Base-by-base conservation (phyloP, 2,888 invertebrate species). In the Alviniconcha strummeri region DNA sequence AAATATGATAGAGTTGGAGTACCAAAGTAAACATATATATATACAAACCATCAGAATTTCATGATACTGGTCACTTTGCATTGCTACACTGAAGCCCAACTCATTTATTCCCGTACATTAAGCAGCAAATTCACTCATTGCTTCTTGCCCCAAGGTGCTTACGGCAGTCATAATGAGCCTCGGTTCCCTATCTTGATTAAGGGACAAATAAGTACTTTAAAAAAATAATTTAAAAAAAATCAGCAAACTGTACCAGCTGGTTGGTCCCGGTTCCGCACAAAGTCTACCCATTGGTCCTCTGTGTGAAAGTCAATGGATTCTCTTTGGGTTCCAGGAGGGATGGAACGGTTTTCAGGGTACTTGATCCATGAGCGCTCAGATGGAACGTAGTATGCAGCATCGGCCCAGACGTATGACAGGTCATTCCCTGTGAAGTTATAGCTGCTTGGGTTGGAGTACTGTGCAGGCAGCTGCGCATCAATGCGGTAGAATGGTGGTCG, bases 391-490 rank as follows among this genome's bases (percentile, higher is more conserved):
- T 89, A 89, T n/a, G 88, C 87, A 9, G 89, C 83, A 15, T 90
- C 90, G n/a, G 77, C 84, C 85, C 89, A 92, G 5, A 89, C 87
- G 19, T 85, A 85, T 0, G 91, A 91, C 83, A 91, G 91, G 54
- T 90, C 89, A 82, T 90, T 89, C 1, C 92, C 92, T 7, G 90
- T 88, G 57, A 90, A 84, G 81, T 91, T 91, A 86, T 92, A 91
- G 85, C 91, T 87, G 15, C 85, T 84, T 0, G 92, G 92, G 19
- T 89, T 89, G 11, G 90, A 88, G 72, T 89, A 87, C 78, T 90
- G 89, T 13, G 77, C 81, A 13, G 85, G 85, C 79, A 85, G 69
- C 75, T 81, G 78, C 56, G 79, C 56, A n/a, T 57, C 77, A 36
- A 77, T 5, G 77, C 77, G 69, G 77, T 64, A 82, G 8, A 64